These are phyloP conservation scores for Linyphia triangularis DNA, from an alignment of 2,888 invertebrate species.

Conservation along the genomic window DNA sequence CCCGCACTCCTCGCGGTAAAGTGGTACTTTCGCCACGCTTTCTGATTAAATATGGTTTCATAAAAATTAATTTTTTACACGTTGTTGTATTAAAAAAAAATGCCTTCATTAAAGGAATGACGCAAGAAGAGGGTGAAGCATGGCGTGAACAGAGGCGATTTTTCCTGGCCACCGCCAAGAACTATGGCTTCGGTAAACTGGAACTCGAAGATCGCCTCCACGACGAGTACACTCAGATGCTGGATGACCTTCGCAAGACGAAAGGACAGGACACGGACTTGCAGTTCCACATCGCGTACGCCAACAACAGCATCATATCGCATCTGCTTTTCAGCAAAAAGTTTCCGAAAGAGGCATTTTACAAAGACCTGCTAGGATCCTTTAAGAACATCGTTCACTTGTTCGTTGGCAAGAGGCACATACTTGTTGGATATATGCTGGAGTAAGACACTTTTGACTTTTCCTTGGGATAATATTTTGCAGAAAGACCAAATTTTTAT, in stretches of 20 bases:
- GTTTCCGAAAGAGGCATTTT: background rate
- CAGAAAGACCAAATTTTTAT: no score
- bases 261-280: conserved; percentile 73
- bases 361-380: background rate
- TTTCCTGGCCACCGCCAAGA: conserved; percentile 84
- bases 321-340: conserved; percentile 29
- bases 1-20: no score
- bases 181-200: conserved; percentile 79
- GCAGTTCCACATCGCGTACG: conserved; percentile 82
- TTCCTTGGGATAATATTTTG: no score
- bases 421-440: background rate
- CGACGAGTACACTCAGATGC: conserved; percentile 3
- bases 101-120: conserved; percentile 82
- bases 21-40: no score
- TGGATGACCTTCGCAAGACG: conserved; percentile 25
- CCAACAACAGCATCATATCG: conserved; percentile 43
- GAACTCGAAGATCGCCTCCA: conserved; percentile 42
- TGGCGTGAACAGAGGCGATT: conserved; percentile 86
- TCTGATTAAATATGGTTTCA: no score
- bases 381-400: background rate
- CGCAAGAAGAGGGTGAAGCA: conserved; percentile 85
- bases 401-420: conserved; percentile 10
- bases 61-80: no score
- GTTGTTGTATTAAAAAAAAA: no score
- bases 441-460: background rate